Conservation (phyloP, 2,888 invertebrate genomes). For the Strigamia transsilvanica region DNA sequence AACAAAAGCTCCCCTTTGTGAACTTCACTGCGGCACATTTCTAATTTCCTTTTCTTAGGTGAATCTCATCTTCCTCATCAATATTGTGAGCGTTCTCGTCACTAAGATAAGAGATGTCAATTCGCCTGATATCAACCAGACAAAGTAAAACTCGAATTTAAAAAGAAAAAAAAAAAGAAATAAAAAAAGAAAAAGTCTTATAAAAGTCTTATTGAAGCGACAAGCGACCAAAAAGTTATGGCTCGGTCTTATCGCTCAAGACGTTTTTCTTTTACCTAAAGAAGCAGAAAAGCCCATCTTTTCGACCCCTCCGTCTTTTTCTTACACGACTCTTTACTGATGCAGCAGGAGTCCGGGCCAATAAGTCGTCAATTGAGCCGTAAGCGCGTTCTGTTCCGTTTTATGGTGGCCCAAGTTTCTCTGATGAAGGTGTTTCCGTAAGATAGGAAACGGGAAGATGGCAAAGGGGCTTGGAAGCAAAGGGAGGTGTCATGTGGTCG, state of each 20-base stretch:
- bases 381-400: conserved; percentile 8
- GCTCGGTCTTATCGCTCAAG: not conserved
- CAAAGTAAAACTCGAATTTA: conserved; percentile 46
- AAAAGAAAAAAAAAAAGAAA: not conserved
- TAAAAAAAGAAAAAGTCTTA: not conserved
- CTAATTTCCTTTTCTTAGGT: conserved; percentile 63
- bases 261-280: conserved; percentile 9
- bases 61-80: conserved; percentile 85
- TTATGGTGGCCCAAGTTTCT: conserved; percentile 18
- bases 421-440: conserved; percentile 42
- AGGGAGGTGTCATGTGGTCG: conserved; percentile 44
- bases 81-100: conserved; percentile 86
- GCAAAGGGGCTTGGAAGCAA: not conserved
- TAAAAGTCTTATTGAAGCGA: not conserved
- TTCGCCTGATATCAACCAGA: conserved; percentile 55
- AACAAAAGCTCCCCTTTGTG: conserved; percentile 14
- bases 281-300: conserved; percentile 23
- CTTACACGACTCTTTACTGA: conserved; percentile 4
- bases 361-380: conserved; percentile 46
- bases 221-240: conserved; percentile 3
- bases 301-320: conserved; percentile 18
- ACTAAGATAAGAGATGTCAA: conserved; percentile 77
- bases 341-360: conserved; percentile 49
- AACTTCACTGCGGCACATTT: not conserved
- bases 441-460: not conserved